phyloP scores from a whole-genome alignment of 2,888 invertebrate genomes.

The Brachyptera putata region DNA sequence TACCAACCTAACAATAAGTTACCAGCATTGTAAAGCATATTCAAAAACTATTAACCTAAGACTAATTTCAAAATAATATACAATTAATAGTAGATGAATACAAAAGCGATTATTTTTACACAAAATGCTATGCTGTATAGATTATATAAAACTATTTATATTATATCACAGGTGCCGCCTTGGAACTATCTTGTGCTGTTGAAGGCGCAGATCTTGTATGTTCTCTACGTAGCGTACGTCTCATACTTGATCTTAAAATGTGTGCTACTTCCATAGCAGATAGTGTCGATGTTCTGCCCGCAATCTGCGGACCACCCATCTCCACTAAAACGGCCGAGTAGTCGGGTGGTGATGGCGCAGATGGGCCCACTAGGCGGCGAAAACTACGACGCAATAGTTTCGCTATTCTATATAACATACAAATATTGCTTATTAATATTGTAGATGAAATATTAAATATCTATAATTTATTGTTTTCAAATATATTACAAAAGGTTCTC shows the following conservation, averaged over 20 bases:
- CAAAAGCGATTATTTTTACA: too few relatives aligned
- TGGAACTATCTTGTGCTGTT: neutral
- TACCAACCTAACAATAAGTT: too few relatives aligned
- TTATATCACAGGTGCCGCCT: slow-evolving; percentile 13
- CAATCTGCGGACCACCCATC: slow-evolving; percentile 42
- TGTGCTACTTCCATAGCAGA: slow-evolving; percentile 56
- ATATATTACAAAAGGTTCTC: too few relatives aligned
- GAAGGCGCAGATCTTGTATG: neutral
- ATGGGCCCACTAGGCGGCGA: slow-evolving; percentile 64
- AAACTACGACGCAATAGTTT: slow-evolving; percentile 72
- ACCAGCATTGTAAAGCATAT: too few relatives aligned
- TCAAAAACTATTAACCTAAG: too few relatives aligned
- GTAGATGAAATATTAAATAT: too few relatives aligned
- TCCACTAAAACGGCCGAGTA: slow-evolving; percentile 60
- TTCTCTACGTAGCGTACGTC: slow-evolving; percentile 43
- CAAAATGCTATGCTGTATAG: too few relatives aligned
- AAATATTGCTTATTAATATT: too few relatives aligned
- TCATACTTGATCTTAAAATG: slow-evolving; percentile 54
- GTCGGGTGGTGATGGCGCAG: slow-evolving; percentile 54
- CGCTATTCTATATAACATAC: slow-evolving; percentile 66
- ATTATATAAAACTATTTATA: too few relatives aligned
- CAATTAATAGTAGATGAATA: too few relatives aligned
- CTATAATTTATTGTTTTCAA: too few relatives aligned
- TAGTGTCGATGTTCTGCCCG: slow-evolving; percentile 43
- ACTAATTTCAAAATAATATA: too few relatives aligned